phyloP scores from a whole-genome alignment of 2,888 invertebrate genomes.

The Ophion obscuratus region DNA sequence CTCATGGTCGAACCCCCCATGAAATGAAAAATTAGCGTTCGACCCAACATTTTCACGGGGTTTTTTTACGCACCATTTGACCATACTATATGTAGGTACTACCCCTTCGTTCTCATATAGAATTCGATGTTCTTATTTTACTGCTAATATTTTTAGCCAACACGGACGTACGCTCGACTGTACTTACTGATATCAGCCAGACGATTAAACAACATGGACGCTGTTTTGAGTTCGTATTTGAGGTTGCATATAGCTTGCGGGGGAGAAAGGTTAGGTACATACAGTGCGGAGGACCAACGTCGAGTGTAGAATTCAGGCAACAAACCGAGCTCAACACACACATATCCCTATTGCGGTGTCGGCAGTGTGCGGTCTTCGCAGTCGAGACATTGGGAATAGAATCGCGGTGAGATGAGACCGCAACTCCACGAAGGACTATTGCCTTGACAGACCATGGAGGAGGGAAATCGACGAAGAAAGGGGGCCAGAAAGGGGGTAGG shows the following conservation, averaged over 20 bases:
- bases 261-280: background rate
- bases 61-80: too few relatives aligned
- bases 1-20: too few relatives aligned
- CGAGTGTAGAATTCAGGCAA: conserved; percentile 13
- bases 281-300: background rate
- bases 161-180: background rate
- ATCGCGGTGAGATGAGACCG: conserved; percentile 44
- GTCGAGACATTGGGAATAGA: conserved; percentile 44
- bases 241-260: background rate
- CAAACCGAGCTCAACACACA: conserved; percentile 27
- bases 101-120: too few relatives aligned
- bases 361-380: background rate
- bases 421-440: conserved; percentile 34
- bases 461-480: too few relatives aligned
- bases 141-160: background rate
- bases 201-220: conserved; percentile 27
- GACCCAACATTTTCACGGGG: too few relatives aligned
- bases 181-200: background rate
- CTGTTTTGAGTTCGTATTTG: conserved; percentile 8
- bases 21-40: too few relatives aligned
- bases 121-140: background rate
- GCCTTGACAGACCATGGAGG: conserved; percentile 18
- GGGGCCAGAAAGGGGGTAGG: background rate
- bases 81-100: too few relatives aligned
- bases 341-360: background rate